Conservation (phyloP, 2,888 invertebrate genomes). For the Chrysolina haemoptera region DNA sequence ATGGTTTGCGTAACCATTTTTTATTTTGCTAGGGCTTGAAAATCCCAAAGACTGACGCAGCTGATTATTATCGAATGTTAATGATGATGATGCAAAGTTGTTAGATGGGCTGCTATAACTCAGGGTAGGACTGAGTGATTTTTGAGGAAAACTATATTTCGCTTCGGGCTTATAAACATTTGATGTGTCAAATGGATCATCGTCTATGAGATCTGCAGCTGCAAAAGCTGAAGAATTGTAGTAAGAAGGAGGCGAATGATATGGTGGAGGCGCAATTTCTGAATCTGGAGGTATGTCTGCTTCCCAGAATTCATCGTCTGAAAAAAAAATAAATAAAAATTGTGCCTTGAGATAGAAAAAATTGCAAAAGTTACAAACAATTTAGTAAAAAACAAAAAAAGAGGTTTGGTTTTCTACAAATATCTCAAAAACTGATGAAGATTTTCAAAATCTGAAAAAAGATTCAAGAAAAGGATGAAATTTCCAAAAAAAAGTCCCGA, state of each 20-base stretch:
- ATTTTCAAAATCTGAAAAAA: too few relatives aligned
- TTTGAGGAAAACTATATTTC: slow-evolving; percentile 34
- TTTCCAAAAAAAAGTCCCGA: too few relatives aligned
- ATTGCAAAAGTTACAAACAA: too few relatives aligned
- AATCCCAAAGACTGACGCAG: neutral
- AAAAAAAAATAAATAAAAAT: slow-evolving; percentile 30
- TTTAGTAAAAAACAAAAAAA: too few relatives aligned
- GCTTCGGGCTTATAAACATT: slow-evolving; percentile 46
- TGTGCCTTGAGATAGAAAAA: too few relatives aligned
- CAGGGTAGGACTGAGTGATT: slow-evolving; percentile 29
- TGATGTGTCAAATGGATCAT: slow-evolving; percentile 82
- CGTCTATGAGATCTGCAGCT: slow-evolving; percentile 49
- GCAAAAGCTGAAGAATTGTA: slow-evolving; percentile 69
- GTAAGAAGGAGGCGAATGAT: slow-evolving; percentile 73
- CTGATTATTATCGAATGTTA: neutral
- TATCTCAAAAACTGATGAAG: too few relatives aligned
- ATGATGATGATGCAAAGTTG: slow-evolving; percentile 24
- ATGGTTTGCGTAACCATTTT: slow-evolving; percentile 28
- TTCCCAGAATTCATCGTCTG: slow-evolving; percentile 49
- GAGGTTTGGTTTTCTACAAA: too few relatives aligned
- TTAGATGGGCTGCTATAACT: slow-evolving; percentile 25
- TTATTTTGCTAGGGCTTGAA: slow-evolving; percentile 31
- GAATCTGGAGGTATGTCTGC: slow-evolving; percentile 36
- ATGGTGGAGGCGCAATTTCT: slow-evolving; percentile 69
- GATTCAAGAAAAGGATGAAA: too few relatives aligned